Base-by-base conservation (phyloP, 2,888 invertebrate genomes). In the Pachliopta kotzebuea region DNA sequence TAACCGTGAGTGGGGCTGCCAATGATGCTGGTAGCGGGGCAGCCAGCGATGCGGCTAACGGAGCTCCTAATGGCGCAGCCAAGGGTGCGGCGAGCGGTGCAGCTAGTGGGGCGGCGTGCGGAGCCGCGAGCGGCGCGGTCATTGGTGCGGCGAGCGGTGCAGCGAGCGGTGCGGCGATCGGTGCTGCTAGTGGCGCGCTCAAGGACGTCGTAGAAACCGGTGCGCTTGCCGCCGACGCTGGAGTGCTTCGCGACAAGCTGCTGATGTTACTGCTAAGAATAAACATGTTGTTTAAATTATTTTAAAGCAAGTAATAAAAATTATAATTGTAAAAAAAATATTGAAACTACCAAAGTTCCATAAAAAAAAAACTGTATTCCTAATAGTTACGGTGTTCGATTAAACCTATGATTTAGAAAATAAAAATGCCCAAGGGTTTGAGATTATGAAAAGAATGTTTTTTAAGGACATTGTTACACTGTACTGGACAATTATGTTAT, bases 221-320 rank as follows among this genome's bases (percentile, higher is more conserved):
- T 54, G 82, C 78, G 60, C 76, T 72, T 26, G 73, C 76, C 59
- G 78, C 83, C 70, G 94, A 93, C 68, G 93, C 92, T 21, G 94
- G 92, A 70, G 94, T 94, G 75, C 94, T 84, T 77, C 96, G 93
- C 75, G 96, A 96, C 81, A 96, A 88, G 85, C 96, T 96, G 92
- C 96, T 96, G 81, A 96, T 96, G 90, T 95, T 96, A 92, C 96
- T 96, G 93, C 94, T 94, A 90, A 75, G 72, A 76, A 57, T 56
- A 70, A 60, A n/a, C 60, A 56, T 17, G 20, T 1, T 20, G 21
- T n/a, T 45, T 45, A 6, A 18, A n/a, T 45, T 45, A 45, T 45
- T n/a, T n/a, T 45, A 45, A 18, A 4, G 45, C n/a, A 45, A 42
- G 17, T 18, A 42, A 18, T 42, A 18, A 42, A 31, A 53, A 14